Base-by-base conservation (phyloP, 1,140 invertebrate genomes). In the Diploscapter pachys region DNA sequence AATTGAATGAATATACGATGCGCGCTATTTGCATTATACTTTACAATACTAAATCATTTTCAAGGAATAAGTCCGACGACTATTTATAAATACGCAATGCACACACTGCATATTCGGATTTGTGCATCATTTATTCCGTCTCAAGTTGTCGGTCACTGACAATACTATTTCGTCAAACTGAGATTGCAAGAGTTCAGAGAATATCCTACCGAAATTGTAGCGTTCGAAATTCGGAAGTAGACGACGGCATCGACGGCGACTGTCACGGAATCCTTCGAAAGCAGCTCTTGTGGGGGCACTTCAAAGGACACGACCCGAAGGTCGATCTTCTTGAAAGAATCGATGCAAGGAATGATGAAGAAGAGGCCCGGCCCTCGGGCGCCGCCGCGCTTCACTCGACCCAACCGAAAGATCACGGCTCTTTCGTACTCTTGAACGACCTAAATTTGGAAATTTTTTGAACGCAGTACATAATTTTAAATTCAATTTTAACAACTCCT, bases 161-260 rank as follows among this genome's bases (percentile, higher is more conserved):
- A 64, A 13, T 64, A 13, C 31, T 13, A 64, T 31, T 6, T 8
- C 51, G 31, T 13, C 31, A 13, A 59, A 59, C 13, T 59, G 31
- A 31, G 8, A 49, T 50, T 49, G 6, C 49, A 13, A 13, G 51
- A 13, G 65, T 55, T 63, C 49, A 70, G 5, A 31, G 31, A 56
- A n/a, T 54, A 72, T 13, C 54, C 2, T 84, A 96, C 93, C 61
- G 93, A 95, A 68, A 96, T 92, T 0, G 93, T 95, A 9, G 95
- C 93, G 87, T 96, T 95, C 83, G 92, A 93, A 6, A 90, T 88
- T 52, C 89, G 82, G 80, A 87, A 89, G 78, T 88, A 89, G n/a
- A 89, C 87, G 4, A 89, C 86, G 51, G 89, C 89, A 81, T 90
- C 89, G 73, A 90, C 89, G 49, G 88, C 87, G 63, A 89, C 89